Evolutionary conservation across 2,888 invertebrate species (phyloP).

Genomic region (Dichetophora obliterata): DNA sequence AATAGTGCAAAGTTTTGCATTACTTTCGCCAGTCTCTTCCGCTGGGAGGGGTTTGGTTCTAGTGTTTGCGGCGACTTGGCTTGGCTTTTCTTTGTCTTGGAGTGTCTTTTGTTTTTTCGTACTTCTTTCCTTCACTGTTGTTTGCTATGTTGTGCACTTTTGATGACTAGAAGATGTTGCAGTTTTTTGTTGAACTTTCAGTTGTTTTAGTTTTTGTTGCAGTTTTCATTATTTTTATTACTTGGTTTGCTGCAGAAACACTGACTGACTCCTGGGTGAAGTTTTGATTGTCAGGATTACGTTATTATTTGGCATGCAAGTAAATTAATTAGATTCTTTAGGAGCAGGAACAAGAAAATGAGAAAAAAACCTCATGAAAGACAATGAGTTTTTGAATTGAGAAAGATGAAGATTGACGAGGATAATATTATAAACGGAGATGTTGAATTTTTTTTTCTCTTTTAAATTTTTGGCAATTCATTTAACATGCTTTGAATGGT

Average conservation of each 20-base stretch:
- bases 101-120: neutral
- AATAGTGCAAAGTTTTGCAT: constrained; percentile 22
- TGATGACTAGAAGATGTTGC: constrained; percentile 2
- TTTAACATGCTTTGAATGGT: no score
- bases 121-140: neutral
- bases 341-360: neutral
- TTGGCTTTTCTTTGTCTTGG: no score
- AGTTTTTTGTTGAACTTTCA: neutral
- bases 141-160: neutral
- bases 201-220: neutral
- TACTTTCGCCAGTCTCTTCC: neutral
- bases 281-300: constrained; percentile 23
- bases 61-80: neutral
- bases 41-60: neutral
- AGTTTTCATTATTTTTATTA: neutral
- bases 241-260: neutral
- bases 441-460: no score
- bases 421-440: no score
- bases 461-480: no score
- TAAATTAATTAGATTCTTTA: constrained; percentile 55
- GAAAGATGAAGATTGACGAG: neutral
- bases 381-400: neutral
- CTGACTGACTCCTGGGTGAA: constrained; percentile 11
- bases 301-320: constrained; percentile 55
- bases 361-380: neutral